Evolutionary conservation across 1,140 invertebrate genomes (phyloP), one percentile per base, ranked within the genome.

Genomic region (Bombus polaris): DNA sequence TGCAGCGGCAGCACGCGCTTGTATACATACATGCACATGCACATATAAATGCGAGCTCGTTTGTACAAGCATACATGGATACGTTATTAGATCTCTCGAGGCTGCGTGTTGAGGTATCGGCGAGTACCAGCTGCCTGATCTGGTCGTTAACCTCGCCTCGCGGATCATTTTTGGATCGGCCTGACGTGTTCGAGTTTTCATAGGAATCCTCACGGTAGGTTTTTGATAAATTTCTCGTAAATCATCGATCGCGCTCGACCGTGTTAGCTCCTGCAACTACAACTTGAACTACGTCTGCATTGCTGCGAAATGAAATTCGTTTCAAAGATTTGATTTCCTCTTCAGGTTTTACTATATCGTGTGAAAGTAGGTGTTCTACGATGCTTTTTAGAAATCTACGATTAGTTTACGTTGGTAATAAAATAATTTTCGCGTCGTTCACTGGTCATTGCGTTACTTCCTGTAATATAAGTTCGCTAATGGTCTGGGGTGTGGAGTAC

Each of bases 21-120:
- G 12, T 72, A 42, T n/a, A 76, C 44, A 53, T 70, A 42, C 59
- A 65, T 22, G 22, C 37, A 66, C 44, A 37, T 57, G 68, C 70
- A 42, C 32, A 22, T 53, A 39, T 42, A 62, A 66, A n/a, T 66
- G 66, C 74, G 71, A 65, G 68, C 76, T 75, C 83, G 75, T 86
- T 77, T 83, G 78, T 59, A 81, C 74, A 13, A 44, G 62, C 73
- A 68, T 71, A 80, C 66, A 57, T 74, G 77, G 68, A 42, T 79
- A 83, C 86, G 88, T 90, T 90, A 90, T 90, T 90, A 90, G 89
- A 90, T 90, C 89, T 88, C 59, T 28, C 68, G 85, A 77, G 81
- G 82, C 82, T 59, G 70, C 86, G 78, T 84, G 88, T 65, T 76
- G 86, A 88, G 86, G 87, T 90, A 90, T 90, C 88, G 89, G 86